Conservation (phyloP, 2,888 invertebrate genomes). For the Platycnemis pennipes region DNA sequence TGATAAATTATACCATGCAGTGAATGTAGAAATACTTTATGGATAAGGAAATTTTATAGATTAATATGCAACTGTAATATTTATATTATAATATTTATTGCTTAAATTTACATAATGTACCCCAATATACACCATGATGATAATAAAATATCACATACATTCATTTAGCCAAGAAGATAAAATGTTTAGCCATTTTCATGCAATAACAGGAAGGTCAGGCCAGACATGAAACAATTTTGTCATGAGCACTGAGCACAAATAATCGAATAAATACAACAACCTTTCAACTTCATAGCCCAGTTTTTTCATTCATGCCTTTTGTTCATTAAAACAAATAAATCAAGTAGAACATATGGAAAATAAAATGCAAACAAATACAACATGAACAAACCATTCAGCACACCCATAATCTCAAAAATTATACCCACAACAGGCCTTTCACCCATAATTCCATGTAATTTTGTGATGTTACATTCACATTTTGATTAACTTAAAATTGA, state of each 20-base stretch:
- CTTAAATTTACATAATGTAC: background rate
- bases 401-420: background rate
- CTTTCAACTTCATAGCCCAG: background rate
- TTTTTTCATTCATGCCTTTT: background rate
- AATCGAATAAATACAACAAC: background rate
- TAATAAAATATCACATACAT: constrained; percentile 26
- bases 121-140: background rate
- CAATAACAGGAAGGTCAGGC: background rate
- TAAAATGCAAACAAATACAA: background rate
- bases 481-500: background rate
- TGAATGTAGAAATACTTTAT: no score
- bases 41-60: no score
- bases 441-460: background rate
- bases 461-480: background rate
- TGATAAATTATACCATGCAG: no score
- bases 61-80: no score
- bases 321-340: background rate
- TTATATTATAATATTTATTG: background rate
- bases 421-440: background rate
- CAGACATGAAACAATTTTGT: background rate
- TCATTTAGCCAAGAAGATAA: background rate
- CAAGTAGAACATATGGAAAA: background rate
- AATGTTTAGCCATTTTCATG: background rate
- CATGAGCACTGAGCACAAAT: background rate
- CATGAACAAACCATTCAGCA: background rate